Conservation (phyloP, 2,797 vertebrate species). For the Podargus strigoides region DNA sequence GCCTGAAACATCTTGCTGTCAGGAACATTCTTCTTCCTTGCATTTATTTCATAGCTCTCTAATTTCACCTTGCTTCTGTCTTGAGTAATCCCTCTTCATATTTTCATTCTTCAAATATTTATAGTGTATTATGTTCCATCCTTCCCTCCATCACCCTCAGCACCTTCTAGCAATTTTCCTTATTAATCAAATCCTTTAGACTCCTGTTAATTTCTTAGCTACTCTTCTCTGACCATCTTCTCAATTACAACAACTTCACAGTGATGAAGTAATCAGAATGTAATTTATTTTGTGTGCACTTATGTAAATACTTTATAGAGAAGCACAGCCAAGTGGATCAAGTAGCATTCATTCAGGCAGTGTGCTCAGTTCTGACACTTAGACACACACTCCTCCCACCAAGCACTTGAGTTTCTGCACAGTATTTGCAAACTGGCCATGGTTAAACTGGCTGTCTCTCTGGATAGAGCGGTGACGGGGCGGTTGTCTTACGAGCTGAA, state of each 20-base stretch:
- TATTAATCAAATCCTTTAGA: neutral
- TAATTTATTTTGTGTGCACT: neutral
- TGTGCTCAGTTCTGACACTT: neutral
- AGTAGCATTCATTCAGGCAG: neutral
- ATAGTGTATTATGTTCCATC: neutral
- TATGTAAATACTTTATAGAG: neutral
- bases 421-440: neutral
- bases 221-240: neutral
- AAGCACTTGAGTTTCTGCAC: neutral
- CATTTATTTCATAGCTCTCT: neutral
- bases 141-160: neutral
- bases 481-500: neutral
- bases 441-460: neutral
- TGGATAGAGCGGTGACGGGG: neutral
- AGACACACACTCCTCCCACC: neutral
- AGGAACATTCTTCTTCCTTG: neutral
- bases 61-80: neutral
- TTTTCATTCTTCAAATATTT: slow-evolving; percentile 8
- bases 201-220: neutral
- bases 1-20: neutral
- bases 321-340: neutral
- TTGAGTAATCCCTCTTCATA: neutral
- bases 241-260: neutral
- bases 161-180: neutral
- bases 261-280: neutral